These are phyloP conservation scores for Riptortus pedestris DNA, from an alignment of 1,140 invertebrate genomes.

Conservation along the genomic window DNA sequence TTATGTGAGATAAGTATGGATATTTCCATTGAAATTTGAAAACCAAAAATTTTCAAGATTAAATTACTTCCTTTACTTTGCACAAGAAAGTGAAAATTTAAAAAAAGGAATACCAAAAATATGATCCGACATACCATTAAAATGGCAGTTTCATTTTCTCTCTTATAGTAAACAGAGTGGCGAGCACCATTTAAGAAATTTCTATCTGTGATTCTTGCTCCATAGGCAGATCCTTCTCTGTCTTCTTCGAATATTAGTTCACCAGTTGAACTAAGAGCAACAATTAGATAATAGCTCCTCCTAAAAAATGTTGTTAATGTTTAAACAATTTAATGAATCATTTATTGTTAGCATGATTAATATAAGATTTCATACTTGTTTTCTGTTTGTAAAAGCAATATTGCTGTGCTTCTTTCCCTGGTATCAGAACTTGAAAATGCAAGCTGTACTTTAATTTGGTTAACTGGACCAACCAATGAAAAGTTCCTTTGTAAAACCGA, in stretches of 20 bases:
- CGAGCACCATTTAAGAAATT: conserved; percentile 71
- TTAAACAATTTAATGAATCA: not conserved
- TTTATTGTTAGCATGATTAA: not conserved
- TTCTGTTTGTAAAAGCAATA: conserved; percentile 67
- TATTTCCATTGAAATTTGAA: too few species aligned
- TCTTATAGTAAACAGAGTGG: conserved; percentile 74
- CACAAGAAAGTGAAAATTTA: too few species aligned
- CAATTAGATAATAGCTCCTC: conserved; percentile 68
- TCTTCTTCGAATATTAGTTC: conserved; percentile 77
- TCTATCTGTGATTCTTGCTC: conserved; percentile 56
- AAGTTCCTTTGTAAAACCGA: conserved; percentile 68
- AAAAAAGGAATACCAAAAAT: too few species aligned
- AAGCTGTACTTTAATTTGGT: conserved; percentile 63
- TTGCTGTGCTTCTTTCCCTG: conserved; percentile 58
- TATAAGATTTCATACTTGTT: conserved; percentile 51
- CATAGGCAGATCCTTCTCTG: conserved; percentile 58
- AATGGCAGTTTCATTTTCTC: conserved; percentile 56
- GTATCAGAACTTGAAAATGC: conserved; percentile 71
- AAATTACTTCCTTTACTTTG: too few species aligned
- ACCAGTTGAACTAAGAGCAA: conserved; percentile 68
- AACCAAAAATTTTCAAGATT: too few species aligned
- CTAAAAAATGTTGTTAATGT: conserved; percentile 39
- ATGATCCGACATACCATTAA: conserved; percentile 51
- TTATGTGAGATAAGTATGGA: too few species aligned
- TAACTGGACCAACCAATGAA: conserved; percentile 53